A percentile compares a stretch with the other conserved stretches of the same genome.
phyloP scores from a whole-genome alignment of 2,888 invertebrate genomes.

The Ophion ellenae region DNA sequence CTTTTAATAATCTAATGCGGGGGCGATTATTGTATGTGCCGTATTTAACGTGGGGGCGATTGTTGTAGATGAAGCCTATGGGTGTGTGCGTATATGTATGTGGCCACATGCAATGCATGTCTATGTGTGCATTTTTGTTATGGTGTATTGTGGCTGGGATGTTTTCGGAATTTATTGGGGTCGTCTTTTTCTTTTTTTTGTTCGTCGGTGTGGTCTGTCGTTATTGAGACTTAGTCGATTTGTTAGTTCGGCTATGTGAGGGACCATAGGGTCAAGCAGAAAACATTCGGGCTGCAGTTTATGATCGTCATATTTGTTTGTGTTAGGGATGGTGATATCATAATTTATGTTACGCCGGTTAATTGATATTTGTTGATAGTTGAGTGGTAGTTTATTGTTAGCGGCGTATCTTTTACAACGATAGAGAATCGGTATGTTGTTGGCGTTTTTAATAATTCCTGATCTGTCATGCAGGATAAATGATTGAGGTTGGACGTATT shows the following conservation, averaged over 20 bases:
- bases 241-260: neutral
- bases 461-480: neutral
- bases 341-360: neutral
- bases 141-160: no score
- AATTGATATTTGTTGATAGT: neutral
- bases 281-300: neutral
- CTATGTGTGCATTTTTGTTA: no score
- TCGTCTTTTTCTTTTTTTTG: no score
- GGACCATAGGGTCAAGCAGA: constrained; percentile 2
- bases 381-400: constrained; percentile 3
- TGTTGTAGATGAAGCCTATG: no score
- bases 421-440: constrained; percentile 9
- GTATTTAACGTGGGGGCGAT: no score
- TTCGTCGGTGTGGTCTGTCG: no score
- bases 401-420: constrained; percentile 24
- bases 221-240: neutral
- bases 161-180: no score
- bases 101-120: no score
- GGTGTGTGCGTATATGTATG: no score
- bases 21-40: no score
- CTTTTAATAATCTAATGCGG: no score
- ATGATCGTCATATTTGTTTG: constrained; percentile 8
- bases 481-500: constrained; percentile 30
- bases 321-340: neutral
- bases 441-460: constrained; percentile 18